Evolutionary conservation across 2,888 invertebrate species (phyloP).

Genomic region (Drosophila vallismaia): DNA sequence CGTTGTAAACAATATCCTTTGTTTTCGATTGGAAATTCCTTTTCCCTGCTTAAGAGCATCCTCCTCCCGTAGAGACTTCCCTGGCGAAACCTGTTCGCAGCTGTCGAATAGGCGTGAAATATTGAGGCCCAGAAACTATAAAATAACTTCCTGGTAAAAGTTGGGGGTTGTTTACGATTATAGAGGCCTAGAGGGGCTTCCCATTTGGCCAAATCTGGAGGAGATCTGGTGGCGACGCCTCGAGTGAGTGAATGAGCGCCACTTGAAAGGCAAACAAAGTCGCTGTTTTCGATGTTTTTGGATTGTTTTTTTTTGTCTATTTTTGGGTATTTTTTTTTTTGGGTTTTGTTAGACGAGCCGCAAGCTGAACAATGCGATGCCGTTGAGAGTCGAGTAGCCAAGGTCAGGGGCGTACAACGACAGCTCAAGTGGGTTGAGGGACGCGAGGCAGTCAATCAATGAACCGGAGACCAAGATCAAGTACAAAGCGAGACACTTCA

Average conservation of each 20-base stretch:
- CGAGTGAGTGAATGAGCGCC: slow-evolving; percentile 39
- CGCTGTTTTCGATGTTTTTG: slow-evolving; percentile 26
- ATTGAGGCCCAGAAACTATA: slow-evolving; percentile 43
- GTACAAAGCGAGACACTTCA: slow-evolving; percentile 54
- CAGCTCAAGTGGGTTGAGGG: slow-evolving; percentile 44
- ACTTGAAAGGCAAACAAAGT: slow-evolving; percentile 52
- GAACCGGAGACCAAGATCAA: slow-evolving; percentile 62
- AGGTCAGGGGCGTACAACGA: slow-evolving; percentile 75
- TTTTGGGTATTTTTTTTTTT: slow-evolving; percentile 52
- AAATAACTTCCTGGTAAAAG: slow-evolving; percentile 71
- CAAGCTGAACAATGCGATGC: slow-evolving; percentile 54
- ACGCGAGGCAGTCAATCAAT: slow-evolving; percentile 66
- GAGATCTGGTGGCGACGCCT: slow-evolving; percentile 24
- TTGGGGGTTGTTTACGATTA: slow-evolving; percentile 53
- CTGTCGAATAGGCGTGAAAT: slow-evolving; percentile 57
- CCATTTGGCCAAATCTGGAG: slow-evolving; percentile 60
- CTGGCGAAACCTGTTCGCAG: slow-evolving; percentile 44
- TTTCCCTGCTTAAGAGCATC: slow-evolving; percentile 14
- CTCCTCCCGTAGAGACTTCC: background rate
- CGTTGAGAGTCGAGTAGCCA: slow-evolving; percentile 56
- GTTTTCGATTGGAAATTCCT: background rate
- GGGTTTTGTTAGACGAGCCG: slow-evolving; percentile 14
- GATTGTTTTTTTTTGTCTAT: slow-evolving; percentile 39
- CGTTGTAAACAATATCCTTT: background rate
- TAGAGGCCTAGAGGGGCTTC: slow-evolving; percentile 14